Percentiles rank a stretch among this genome's conserved stretches.
Evolutionary conservation across 1,140 invertebrate genomes (phyloP).

Genomic region (Eufriesea mexicana): DNA sequence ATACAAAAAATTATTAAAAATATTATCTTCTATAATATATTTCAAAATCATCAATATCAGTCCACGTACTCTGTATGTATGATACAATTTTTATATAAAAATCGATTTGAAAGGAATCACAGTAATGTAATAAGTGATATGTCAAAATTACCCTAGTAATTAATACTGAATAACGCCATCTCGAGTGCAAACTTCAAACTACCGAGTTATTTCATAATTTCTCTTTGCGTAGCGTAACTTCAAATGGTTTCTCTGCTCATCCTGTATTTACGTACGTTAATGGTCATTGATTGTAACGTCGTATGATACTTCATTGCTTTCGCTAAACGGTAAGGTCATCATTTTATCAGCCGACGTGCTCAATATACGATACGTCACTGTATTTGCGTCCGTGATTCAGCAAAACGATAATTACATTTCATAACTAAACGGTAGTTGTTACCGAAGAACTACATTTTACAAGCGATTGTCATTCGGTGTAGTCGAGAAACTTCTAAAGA

Average conservation of each 20-base stretch:
- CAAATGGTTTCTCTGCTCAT: background rate
- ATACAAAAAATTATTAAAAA: no score
- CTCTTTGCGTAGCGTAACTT: background rate
- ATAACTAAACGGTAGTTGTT: slow-evolving; percentile 23
- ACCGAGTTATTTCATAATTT: slow-evolving; percentile 7
- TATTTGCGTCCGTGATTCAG: slow-evolving; percentile 69
- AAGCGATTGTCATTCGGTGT: background rate
- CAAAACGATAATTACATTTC: slow-evolving; percentile 56
- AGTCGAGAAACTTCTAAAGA: slow-evolving; percentile 64
- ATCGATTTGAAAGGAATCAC: no score
- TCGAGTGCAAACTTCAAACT: background rate
- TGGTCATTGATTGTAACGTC: background rate
- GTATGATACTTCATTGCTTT: slow-evolving; percentile 5
- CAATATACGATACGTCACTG: background rate
- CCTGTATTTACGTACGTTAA: background rate
- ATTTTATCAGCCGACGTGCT: slow-evolving; percentile 11
- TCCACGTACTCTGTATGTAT: no score
- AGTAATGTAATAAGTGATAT: background rate
- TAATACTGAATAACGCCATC: background rate
- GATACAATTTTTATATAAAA: no score
- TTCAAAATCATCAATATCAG: no score
- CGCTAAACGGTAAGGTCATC: slow-evolving; percentile 18
- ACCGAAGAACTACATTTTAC: background rate
- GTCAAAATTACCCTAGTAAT: background rate
- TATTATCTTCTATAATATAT: no score